A percentile compares a stretch with the other conserved stretches of the same genome.
Conservation (phyloP, 2,888 invertebrate genomes). For the Dasysyrphus albostriatus region DNA sequence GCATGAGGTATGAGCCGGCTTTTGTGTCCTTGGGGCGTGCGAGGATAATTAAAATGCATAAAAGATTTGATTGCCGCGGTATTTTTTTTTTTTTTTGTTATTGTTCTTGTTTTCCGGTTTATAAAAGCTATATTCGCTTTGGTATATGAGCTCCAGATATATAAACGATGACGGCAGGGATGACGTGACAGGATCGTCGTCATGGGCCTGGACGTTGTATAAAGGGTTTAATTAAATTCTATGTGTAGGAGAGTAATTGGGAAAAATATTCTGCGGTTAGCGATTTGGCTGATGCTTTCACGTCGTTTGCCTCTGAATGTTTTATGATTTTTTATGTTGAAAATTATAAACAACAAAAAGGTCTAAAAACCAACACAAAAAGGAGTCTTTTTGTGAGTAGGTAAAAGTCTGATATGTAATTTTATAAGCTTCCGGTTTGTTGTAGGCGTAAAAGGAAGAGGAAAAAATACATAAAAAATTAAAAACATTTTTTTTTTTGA, state of each 20-base stretch:
- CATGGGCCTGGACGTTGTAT: slow-evolving; percentile 27
- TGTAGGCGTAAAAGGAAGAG: slow-evolving; percentile 12
- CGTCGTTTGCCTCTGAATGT: slow-evolving; percentile 7
- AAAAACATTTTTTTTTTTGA: slow-evolving; percentile 22
- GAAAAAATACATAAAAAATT: neutral
- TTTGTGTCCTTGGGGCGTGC: slow-evolving; percentile 48
- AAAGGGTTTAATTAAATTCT: slow-evolving; percentile 69
- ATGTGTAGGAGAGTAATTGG: slow-evolving; percentile 47
- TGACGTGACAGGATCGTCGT: neutral
- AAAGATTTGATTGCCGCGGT: slow-evolving; percentile 66
- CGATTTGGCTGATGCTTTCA: slow-evolving; percentile 45
- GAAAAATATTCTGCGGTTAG: slow-evolving; percentile 61
- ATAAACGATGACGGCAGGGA: slow-evolving; percentile 20
- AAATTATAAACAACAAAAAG: neutral
- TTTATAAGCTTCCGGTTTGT: slow-evolving; percentile 53
- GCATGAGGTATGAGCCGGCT: slow-evolving; percentile 14
- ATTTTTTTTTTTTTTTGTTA: slow-evolving; percentile 22
- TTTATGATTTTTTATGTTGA: slow-evolving; percentile 12
- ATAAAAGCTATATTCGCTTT: slow-evolving; percentile 29
- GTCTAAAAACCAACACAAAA: neutral
- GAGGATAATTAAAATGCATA: slow-evolving; percentile 71
- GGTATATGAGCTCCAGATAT: neutral
- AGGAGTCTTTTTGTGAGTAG: neutral
- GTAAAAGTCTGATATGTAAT: neutral
- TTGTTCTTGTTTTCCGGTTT: slow-evolving; percentile 8